These are phyloP conservation scores for Hippasteria phrygiana DNA, from an alignment of 53 echinoderm and acorn worm genomes.

Conservation along the genomic window DNA sequence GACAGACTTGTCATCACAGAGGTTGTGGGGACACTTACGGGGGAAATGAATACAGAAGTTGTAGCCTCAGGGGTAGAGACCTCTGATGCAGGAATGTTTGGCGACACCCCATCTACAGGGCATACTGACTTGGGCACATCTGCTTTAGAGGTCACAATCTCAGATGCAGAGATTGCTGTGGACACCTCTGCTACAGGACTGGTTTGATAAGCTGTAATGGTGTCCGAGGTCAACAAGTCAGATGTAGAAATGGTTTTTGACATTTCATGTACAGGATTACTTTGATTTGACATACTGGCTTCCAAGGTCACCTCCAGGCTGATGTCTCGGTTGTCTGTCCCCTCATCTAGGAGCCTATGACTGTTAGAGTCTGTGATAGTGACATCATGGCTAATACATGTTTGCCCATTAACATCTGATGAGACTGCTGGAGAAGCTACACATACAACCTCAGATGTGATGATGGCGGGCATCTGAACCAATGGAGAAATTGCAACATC, in stretches of 20 bases:
- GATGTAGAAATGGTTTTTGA: neutral
- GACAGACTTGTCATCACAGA: neutral
- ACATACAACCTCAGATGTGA: neutral
- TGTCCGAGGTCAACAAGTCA: neutral
- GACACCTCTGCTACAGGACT: neutral
- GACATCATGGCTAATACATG: neutral
- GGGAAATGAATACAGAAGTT: neutral
- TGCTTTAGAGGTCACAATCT: neutral
- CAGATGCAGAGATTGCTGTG: neutral
- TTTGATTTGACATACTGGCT: neutral
- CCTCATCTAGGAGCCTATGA: neutral
- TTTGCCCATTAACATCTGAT: neutral
- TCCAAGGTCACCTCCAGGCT: neutral
- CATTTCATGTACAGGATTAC: neutral
- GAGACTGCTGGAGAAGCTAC: neutral
- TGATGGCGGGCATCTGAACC: neutral
- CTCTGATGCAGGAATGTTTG: too few species aligned
- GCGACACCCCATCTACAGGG: too few species aligned
- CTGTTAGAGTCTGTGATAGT: neutral
- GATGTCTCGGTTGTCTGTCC: neutral
- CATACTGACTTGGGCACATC: neutral
- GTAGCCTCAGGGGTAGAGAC: neutral
- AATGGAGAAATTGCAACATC: neutral
- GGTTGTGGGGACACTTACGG: neutral
- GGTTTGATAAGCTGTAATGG: neutral